Percentiles rank a stretch among this genome's conserved stretches.
These are phyloP conservation scores for Acanthurus tractus DNA, from an alignment of 2,797 vertebrate species.

Conservation along the genomic window DNA sequence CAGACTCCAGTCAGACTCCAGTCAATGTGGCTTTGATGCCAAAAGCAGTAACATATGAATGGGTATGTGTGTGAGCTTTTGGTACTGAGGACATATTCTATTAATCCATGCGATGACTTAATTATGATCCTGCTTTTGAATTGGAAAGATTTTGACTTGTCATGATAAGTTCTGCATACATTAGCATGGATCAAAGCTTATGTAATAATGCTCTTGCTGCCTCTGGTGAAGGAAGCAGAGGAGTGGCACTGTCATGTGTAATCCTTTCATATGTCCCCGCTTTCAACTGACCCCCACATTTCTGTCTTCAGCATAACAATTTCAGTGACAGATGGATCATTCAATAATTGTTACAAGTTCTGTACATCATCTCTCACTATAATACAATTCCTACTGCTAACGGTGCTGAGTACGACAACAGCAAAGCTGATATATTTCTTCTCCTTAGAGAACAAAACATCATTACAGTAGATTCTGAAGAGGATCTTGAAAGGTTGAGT, in stretches of 20 bases:
- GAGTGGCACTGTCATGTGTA: conserved; percentile 50
- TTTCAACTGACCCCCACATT: conserved; percentile 50
- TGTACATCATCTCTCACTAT: conserved; percentile 57
- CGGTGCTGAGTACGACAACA: conserved; percentile 28
- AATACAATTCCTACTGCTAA: conserved; percentile 41
- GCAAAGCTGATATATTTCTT: conserved; percentile 35
- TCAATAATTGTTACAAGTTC: conserved; percentile 68
- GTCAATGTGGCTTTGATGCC: conserved; percentile 39
- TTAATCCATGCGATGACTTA: conserved; percentile 57
- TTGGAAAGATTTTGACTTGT: conserved; percentile 62
- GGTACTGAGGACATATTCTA: conserved; percentile 46
- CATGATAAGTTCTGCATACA: conserved; percentile 56
- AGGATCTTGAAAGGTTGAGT: conserved; percentile 13
- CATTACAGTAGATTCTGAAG: conserved; percentile 18
- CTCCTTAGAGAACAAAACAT: conserved; percentile 30
- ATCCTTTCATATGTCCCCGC: conserved; percentile 59
- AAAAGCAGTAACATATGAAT: conserved; percentile 31
- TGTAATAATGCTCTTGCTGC: conserved; percentile 28
- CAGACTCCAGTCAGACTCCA: not conserved
- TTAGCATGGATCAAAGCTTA: conserved; percentile 63
- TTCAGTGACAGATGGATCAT: conserved; percentile 66
- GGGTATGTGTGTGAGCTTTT: conserved; percentile 15
- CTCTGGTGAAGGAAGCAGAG: conserved; percentile 38
- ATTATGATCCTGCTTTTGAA: conserved; percentile 62
- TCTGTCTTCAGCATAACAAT: conserved; percentile 34